phyloP scores from a whole-genome alignment of 53 echinoderm and acorn worm species.

The Holothuria leucospilota region DNA sequence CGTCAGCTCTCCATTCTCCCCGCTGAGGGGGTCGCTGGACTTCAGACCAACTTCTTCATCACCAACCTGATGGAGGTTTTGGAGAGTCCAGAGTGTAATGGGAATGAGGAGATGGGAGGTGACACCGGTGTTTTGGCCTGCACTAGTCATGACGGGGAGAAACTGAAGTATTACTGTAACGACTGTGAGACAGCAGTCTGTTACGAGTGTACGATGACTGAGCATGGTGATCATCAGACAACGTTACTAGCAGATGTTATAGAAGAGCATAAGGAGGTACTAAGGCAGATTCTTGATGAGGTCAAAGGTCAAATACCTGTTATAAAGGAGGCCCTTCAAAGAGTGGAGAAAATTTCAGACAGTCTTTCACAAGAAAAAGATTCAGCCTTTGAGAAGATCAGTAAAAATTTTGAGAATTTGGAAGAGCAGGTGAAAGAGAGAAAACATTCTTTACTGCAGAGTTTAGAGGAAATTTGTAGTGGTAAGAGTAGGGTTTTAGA shows the following conservation, averaged over 20 bases:
- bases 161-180: conserved; percentile 91
- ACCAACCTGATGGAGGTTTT: conserved; percentile 99
- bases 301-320: conserved; percentile 89
- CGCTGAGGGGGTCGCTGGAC: conserved; percentile 87
- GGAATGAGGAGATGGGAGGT: conserved; percentile 42
- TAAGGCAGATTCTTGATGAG: conserved; percentile 82
- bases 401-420: conserved; percentile 75
- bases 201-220: conserved; percentile 87
- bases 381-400: conserved; percentile 76
- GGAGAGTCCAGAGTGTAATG: conserved; percentile 91
- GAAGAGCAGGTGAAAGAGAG: conserved; percentile 81
- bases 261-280: conserved; percentile 91
- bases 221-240: conserved; percentile 89
- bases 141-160: conserved; percentile 85
- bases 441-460: conserved; percentile 74
- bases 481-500: conserved; percentile 88
- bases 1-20: conserved; percentile 95
- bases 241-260: conserved; percentile 89
- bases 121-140: conserved; percentile 74
- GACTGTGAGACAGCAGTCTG: conserved; percentile 97
- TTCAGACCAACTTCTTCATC: conserved; percentile 97
- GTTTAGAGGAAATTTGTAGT: conserved; percentile 79
- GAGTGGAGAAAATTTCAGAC: conserved; percentile 75
- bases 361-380: conserved; percentile 79
- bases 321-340: conserved; percentile 85